These are phyloP conservation scores for Laupala kohalensis DNA, from an alignment of 1,140 invertebrate genomes.

Conservation along the genomic window DNA sequence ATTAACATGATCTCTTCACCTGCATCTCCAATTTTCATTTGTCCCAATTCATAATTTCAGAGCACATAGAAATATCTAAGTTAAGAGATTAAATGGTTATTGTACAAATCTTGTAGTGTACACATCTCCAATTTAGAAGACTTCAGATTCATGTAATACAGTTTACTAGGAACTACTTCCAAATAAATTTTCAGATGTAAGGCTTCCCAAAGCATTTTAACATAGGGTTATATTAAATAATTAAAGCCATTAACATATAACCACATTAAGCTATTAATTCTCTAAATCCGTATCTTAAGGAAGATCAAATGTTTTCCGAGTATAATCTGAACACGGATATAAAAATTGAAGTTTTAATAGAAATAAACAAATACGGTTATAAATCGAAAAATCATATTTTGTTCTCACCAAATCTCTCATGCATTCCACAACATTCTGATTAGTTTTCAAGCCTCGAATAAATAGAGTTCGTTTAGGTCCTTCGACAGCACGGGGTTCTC, in stretches of 20 bases:
- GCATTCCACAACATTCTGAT: conserved; percentile 53
- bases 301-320: not conserved
- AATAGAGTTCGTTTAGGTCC: conserved; percentile 74
- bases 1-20: not conserved
- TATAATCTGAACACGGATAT: not conserved
- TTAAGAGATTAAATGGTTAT: not conserved
- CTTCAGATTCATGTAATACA: no score
- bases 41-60: not conserved
- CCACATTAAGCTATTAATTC: not conserved
- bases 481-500: conserved; percentile 81
- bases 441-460: conserved; percentile 73
- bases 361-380: not conserved
- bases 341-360: not conserved
- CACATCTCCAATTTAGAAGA: no score
- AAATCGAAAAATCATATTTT: not conserved
- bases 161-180: no score
- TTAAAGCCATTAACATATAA: no score
- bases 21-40: not conserved
- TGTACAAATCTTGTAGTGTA: no score
- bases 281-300: not conserved
- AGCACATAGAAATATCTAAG: not conserved
- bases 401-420: conserved; percentile 75
- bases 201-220: no score
- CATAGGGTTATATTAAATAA: no score
- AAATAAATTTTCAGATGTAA: no score